Evolutionary conservation across 2,113 vertebrate species (phyloP).

Genomic region (Cavia aperea): DNA sequence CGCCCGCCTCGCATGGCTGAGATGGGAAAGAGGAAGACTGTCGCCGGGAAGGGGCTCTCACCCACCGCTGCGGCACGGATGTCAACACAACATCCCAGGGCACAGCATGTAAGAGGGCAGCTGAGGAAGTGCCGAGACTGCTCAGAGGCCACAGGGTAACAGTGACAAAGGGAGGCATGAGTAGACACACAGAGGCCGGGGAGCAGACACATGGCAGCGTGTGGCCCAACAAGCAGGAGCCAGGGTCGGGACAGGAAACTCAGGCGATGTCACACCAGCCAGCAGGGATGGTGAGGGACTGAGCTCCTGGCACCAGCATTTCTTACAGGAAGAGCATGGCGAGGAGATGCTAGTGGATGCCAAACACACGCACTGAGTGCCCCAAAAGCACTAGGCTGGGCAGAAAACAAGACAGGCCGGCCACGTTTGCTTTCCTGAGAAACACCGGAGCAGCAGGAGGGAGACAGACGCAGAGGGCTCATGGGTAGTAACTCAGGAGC

Average conservation of each 20-base stretch:
- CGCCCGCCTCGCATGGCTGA: background rate
- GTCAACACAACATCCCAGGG: background rate
- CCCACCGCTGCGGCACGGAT: background rate
- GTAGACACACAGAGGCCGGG: background rate
- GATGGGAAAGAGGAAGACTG: background rate
- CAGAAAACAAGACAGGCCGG: background rate
- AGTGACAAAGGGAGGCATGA: background rate
- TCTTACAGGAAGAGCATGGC: background rate
- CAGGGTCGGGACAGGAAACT: background rate
- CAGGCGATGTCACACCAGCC: background rate
- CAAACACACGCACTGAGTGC: background rate
- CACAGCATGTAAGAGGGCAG: background rate
- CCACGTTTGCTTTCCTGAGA: background rate
- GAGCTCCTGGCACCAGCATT: background rate
- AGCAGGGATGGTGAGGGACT: background rate
- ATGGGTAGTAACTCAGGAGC: background rate
- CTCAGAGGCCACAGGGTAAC: background rate
- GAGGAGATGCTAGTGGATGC: background rate
- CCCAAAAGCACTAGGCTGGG: background rate
- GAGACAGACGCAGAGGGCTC: background rate
- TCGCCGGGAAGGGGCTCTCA: background rate
- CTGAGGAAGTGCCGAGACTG: background rate
- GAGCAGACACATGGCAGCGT: background rate
- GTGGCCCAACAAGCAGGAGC: background rate
- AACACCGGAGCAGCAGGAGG: background rate